Conservation (phyloP, 92 coral and sea anemone species). For the Paragorgia papillata region DNA sequence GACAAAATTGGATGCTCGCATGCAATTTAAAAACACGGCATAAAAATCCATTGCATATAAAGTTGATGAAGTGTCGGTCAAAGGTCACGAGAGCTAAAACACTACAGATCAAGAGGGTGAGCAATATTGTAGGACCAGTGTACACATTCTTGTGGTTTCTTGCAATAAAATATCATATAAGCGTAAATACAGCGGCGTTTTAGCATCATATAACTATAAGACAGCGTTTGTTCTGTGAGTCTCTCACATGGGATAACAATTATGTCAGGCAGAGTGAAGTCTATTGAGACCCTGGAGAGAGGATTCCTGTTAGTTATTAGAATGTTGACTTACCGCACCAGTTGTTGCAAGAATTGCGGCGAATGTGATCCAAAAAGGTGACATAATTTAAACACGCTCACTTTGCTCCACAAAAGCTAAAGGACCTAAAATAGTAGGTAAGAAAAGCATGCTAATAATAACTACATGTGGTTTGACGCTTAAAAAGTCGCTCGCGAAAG, state of each 20-base stretch:
- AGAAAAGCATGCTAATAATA: not conserved
- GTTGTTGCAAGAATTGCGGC: slow-evolving; percentile 22
- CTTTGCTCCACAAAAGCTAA: slow-evolving; percentile 3
- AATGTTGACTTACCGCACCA: slow-evolving; percentile 44
- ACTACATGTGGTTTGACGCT: not conserved
- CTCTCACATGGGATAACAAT: not conserved
- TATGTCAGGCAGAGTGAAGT: slow-evolving; percentile 1
- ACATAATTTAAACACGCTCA: slow-evolving; percentile 3
- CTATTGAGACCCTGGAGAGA: slow-evolving; percentile 13
- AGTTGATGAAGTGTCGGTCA: not conserved
- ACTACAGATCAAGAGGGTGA: not conserved
- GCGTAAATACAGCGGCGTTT: no score
- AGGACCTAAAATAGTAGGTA: slow-evolving; percentile 8
- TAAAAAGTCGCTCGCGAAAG: not conserved
- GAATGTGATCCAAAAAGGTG: slow-evolving; percentile 23
- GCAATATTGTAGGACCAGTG: no score
- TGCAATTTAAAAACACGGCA: not conserved
- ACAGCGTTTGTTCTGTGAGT: slow-evolving; percentile 10
- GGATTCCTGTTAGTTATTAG: slow-evolving; percentile 25
- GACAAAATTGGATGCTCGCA: not conserved
- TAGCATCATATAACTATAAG: no score
- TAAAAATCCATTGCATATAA: not conserved
- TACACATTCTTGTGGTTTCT: no score
- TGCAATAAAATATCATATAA: no score
- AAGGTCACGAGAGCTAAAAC: not conserved